Percentiles rank a stretch among this genome's conserved stretches.
These are phyloP conservation scores for Lepidochitona cinerea DNA, from an alignment of 2,888 invertebrate genomes.

Conservation along the genomic window DNA sequence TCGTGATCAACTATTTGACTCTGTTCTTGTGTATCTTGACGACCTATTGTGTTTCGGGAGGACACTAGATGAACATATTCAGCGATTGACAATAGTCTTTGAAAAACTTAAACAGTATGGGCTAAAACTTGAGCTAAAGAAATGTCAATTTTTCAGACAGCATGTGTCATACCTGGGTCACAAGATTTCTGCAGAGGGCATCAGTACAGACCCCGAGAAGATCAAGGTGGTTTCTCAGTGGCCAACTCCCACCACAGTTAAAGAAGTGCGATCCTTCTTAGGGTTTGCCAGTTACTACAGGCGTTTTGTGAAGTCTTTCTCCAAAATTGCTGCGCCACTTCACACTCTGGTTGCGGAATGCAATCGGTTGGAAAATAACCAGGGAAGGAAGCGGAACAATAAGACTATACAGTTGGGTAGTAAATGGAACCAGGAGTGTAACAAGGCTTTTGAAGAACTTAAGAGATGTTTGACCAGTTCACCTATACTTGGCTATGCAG, in stretches of 20 bases:
- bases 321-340: background rate
- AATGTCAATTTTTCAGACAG: background rate
- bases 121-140: background rate
- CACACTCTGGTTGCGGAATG: background rate
- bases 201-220: background rate
- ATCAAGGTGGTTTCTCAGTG: background rate
- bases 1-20: background rate
- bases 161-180: background rate
- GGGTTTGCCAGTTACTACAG: background rate
- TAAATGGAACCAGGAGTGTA: background rate
- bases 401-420: background rate
- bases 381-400: background rate
- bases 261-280: background rate
- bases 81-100: background rate
- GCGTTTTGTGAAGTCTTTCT: background rate
- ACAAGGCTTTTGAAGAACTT: too few species aligned
- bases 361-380: background rate
- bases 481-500: too few species aligned
- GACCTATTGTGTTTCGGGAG: background rate
- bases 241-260: background rate
- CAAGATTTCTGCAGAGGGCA: background rate
- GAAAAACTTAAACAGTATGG: background rate
- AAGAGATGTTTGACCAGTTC: too few species aligned
- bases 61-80: background rate
- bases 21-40: background rate